Evolutionary conservation across 2,113 vertebrate species (phyloP).

Genomic region (Oryzias melastigma): DNA sequence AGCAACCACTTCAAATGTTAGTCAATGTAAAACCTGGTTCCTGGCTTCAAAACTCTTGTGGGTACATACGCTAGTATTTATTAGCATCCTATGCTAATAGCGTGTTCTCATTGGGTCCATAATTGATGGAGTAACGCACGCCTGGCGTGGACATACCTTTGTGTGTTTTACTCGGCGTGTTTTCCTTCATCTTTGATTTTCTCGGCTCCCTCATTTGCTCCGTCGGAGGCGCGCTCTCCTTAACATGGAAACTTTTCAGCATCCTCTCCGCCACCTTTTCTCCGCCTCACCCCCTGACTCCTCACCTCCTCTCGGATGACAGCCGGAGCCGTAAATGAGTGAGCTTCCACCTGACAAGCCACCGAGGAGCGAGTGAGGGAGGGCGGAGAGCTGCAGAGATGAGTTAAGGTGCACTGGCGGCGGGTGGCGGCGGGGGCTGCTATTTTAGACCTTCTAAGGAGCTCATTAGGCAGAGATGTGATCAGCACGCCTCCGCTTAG

Average conservation of each 20-base stretch:
- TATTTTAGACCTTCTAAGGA: conserved; percentile 84
- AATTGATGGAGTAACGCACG: too few relatives aligned
- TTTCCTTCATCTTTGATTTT: too few relatives aligned
- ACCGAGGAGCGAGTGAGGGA: conserved; percentile 40
- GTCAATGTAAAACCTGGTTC: too few relatives aligned
- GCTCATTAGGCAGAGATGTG: conserved; percentile 87
- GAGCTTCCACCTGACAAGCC: conserved; percentile 81
- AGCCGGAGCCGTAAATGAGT: conserved; percentile 74
- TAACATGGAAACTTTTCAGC: conserved; percentile 17
- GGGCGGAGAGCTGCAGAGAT: conserved; percentile 40
- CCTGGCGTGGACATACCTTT: too few relatives aligned
- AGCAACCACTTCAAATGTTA: too few relatives aligned
- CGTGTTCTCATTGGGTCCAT: too few relatives aligned
- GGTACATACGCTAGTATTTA: too few relatives aligned
- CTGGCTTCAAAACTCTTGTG: too few relatives aligned
- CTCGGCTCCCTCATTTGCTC: background rate
- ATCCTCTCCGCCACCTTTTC: conserved; percentile 28
- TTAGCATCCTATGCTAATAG: too few relatives aligned
- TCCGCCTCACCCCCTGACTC: conserved; percentile 41
- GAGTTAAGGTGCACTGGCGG: conserved; percentile 20
- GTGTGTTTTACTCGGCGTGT: too few relatives aligned
- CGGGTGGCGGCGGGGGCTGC: conserved; percentile 40
- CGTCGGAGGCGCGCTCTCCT: background rate
- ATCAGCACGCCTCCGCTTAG: conserved; percentile 76
- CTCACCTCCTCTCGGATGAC: conserved; percentile 26